Conservation (phyloP, 2,113 vertebrate genomes). For the Prunella himalayana region DNA sequence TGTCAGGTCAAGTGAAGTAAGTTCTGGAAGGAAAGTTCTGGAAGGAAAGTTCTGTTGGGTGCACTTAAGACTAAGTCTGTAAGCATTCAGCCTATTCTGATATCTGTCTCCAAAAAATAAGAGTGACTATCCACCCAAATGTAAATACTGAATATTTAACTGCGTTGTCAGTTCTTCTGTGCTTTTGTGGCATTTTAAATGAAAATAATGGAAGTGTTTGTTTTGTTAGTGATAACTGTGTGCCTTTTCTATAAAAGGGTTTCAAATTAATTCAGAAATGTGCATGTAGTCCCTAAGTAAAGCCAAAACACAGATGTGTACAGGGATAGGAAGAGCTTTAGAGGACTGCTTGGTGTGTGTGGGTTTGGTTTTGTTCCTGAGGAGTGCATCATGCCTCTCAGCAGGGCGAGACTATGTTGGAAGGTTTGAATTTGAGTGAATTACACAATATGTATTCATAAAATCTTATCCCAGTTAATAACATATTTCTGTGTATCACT, state of each 20-base stretch:
- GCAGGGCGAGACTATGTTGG: neutral
- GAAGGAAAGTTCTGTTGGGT: neutral
- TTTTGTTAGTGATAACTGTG: neutral
- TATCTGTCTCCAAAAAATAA: neutral
- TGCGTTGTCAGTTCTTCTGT: neutral
- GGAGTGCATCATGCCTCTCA: neutral
- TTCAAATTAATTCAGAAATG: neutral
- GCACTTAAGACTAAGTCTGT: neutral
- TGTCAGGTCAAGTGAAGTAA: neutral
- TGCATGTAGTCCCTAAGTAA: neutral
- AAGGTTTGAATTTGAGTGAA: neutral
- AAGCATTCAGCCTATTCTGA: neutral
- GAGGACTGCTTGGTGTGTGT: neutral
- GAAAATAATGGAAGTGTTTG: neutral
- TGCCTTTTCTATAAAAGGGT: neutral
- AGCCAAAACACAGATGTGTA: neutral
- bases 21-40: neutral
- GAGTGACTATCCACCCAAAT: neutral
- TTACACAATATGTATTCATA: neutral
- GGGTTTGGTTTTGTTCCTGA: neutral
- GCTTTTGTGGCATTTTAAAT: neutral
- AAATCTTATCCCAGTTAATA: neutral
- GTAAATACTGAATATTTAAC: neutral
- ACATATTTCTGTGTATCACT: neutral
- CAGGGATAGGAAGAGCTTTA: fast-evolving